Conservation (phyloP, 2,888 invertebrate species). For the Alloscopus bannaensis region DNA sequence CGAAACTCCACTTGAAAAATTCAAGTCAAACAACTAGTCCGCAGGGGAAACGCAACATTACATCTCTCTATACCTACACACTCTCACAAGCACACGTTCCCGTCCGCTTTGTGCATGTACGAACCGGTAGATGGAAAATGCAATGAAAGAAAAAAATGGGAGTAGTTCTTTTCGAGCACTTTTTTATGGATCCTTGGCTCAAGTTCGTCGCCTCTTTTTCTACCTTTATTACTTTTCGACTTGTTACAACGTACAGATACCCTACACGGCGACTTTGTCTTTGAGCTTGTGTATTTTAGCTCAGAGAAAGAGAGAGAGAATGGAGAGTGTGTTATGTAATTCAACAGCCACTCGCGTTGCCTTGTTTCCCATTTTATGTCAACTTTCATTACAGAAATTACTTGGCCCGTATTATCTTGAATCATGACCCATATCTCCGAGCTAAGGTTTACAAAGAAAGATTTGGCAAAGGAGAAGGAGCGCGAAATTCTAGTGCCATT, state of each 20-base stretch:
- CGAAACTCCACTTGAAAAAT: background rate
- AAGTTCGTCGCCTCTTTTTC: constrained; percentile 19
- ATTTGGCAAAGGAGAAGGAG: background rate
- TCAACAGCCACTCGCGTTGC: background rate
- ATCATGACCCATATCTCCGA: constrained; percentile 9
- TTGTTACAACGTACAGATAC: background rate
- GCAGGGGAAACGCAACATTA: background rate
- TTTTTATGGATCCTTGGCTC: constrained; percentile 24
- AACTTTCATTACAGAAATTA: constrained; percentile 16
- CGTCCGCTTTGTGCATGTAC: too few species aligned
- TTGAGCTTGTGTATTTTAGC: background rate
- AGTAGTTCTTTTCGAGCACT: constrained; percentile 3
- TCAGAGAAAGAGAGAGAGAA: background rate
- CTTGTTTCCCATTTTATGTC: constrained; percentile 6
- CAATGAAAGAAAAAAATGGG: constrained; percentile 9
- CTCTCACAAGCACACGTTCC: too few species aligned
- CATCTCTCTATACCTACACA: constrained; percentile 1
- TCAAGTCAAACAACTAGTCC: background rate
- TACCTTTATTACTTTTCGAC: constrained; percentile 17
- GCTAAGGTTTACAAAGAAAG: background rate
- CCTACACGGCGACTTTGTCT: background rate
- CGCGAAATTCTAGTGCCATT: too few species aligned
- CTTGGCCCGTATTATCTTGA: constrained; percentile 8
- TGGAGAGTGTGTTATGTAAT: background rate
- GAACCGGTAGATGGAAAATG: too few species aligned